Evolutionary conservation across 2,797 vertebrate species (phyloP).

Genomic region (Sebastes itinus): DNA sequence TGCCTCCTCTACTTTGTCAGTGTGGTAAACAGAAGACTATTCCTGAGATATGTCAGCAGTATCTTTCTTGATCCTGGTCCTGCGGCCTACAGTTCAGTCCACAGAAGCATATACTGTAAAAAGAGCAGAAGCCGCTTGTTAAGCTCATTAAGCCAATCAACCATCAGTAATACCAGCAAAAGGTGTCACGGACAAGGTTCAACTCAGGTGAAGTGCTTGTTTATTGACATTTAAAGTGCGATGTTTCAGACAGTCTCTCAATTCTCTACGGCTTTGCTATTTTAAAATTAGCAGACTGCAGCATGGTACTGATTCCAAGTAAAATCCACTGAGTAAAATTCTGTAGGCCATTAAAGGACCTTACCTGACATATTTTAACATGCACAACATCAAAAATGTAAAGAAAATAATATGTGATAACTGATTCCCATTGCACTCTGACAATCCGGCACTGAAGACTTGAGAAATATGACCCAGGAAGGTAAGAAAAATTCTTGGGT

Average conservation of each 20-base stretch:
- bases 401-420: neutral
- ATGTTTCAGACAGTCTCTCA: neutral
- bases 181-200: conserved; percentile 29
- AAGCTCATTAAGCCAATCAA: conserved; percentile 63
- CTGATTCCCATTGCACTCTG: neutral
- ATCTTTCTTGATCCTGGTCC: conserved; percentile 22
- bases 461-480: neutral
- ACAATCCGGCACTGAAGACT: neutral
- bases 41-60: neutral
- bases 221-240: neutral
- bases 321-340: neutral
- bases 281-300: neutral
- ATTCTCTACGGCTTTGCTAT: neutral
- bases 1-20: conserved; percentile 7
- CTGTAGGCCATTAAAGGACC: too few relatives aligned
- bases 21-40: neutral
- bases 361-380: neutral
- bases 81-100: conserved; percentile 15
- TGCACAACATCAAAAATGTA: neutral
- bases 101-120: conserved; percentile 47
- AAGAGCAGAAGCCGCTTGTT: conserved; percentile 45
- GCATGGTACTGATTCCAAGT: neutral
- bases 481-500: neutral
- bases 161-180: conserved; percentile 22
- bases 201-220: neutral